Base-by-base conservation (phyloP, 2,113 vertebrate species). In the Galeopterus variegatus region DNA sequence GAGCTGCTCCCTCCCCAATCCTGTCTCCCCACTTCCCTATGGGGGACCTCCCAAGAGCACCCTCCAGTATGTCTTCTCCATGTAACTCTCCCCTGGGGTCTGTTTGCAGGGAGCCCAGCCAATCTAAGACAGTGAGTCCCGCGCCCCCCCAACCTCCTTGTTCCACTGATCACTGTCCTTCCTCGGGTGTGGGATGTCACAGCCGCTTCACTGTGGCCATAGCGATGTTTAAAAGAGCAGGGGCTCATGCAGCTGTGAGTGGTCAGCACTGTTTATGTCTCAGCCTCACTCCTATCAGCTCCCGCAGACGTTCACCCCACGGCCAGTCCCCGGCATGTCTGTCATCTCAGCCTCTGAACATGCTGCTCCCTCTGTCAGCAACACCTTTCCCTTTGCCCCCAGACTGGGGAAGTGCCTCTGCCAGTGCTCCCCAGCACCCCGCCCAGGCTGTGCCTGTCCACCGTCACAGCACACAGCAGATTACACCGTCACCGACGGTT, bases 401-500 rank as follows among this genome's bases (percentile, higher is more conserved):
- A 9, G 18, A 2, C 17, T 2, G 3, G 26, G 24, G 6, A 28
- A 69, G 84, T 7, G 9, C 17, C 72, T 80, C 70, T 33, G 13
- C 50, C 28, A 2, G 2, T 33, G 9, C 2, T 14, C 14, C 21
- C 10, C 11, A 2, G 15, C 2, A 21, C 28, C 56, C 50, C 33
- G 52, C 3, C 26, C 5, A 8, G n/a, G 3, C 52, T 6, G 36
- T 6, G 52, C 17, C 48, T 36, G 8, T 18, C 52, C 2, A 0
- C 28, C 60, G 14, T 24, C 28, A 12, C 23, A 65, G 36, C 6
- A 7, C 45, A 36, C 13, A 41, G 52, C 12, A 13, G 28, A 24
- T 60, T 8, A 5, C 14, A 31, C 5, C 7, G 1, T 14, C 10
- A 33, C 11, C 18, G 24, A 64, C 1, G 13, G 18, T 15, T 65